These are phyloP conservation scores for Caenorhabditis remanei DNA, from an alignment of 1,140 invertebrate genomes.

Conservation along the genomic window DNA sequence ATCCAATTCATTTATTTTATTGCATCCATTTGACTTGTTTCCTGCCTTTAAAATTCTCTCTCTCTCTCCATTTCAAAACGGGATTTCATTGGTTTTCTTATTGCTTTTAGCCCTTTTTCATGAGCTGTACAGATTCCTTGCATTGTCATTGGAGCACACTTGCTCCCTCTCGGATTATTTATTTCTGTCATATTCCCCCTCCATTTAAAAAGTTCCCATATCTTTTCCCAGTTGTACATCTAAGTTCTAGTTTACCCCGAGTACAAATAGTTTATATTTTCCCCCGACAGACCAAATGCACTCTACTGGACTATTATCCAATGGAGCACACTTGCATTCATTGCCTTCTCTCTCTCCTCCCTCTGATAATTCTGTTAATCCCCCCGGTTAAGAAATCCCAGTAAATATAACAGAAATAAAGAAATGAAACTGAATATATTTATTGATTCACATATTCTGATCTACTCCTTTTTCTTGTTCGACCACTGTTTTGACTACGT, in stretches of 20 bases:
- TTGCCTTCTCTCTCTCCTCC: neutral
- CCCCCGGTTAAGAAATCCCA: slow-evolving; percentile 1
- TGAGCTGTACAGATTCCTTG: neutral
- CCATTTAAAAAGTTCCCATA: neutral
- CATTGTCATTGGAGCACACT: slow-evolving; percentile 33
- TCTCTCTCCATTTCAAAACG: slow-evolving; percentile 8
- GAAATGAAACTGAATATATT: neutral
- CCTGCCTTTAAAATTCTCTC: slow-evolving; percentile 26
- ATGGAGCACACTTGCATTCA: neutral
- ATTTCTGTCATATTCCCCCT: neutral
- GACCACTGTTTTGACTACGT: neutral
- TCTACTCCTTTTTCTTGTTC: neutral
- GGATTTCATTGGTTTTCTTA: slow-evolving; percentile 24
- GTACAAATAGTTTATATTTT: neutral
- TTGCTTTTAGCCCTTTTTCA: neutral
- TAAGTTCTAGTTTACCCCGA: neutral
- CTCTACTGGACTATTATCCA: neutral
- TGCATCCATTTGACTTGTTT: neutral
- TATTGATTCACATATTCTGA: neutral
- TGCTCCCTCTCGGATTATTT: neutral
- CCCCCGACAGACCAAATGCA: slow-evolving; percentile 6
- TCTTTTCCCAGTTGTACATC: neutral
- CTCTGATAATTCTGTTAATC: neutral
- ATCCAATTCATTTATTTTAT: neutral
- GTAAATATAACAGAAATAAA: neutral